These are phyloP conservation scores for Scrobipalpa costella DNA, from an alignment of 2,888 invertebrate species.

Conservation along the genomic window DNA sequence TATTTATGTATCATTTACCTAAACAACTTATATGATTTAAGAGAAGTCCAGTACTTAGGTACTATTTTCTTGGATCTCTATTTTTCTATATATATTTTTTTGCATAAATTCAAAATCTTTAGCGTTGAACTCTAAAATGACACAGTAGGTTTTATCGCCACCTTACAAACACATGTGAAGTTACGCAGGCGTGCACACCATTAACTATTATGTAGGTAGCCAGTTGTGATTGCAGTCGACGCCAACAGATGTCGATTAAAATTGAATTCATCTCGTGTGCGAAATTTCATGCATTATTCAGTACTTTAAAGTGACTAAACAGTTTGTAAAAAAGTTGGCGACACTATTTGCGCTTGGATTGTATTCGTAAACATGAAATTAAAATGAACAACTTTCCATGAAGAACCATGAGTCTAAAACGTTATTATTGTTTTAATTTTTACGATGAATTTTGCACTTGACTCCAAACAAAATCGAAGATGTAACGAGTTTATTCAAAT, in stretches of 20 bases:
- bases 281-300: slow-evolving; percentile 8
- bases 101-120: neutral
- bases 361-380: neutral
- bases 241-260: slow-evolving; percentile 7
- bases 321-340: neutral
- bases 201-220: neutral
- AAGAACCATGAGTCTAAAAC: neutral
- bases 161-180: neutral
- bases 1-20: too few relatives aligned
- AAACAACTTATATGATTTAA: too few relatives aligned
- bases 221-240: slow-evolving; percentile 1
- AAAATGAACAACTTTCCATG: neutral
- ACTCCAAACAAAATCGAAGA: too few relatives aligned
- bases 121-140: neutral
- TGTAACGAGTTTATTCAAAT: too few relatives aligned
- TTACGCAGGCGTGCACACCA: slow-evolving; percentile 1
- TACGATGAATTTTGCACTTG: neutral
- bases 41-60: too few relatives aligned
- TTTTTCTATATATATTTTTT: too few relatives aligned
- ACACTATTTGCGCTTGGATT: neutral
- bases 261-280: slow-evolving; percentile 8
- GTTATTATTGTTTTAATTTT: neutral
- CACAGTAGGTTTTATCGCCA: neutral
- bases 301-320: slow-evolving; percentile 4
- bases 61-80: too few relatives aligned